These are phyloP conservation scores for Stenichneumon culpator DNA, from an alignment of 2,888 invertebrate species.

Conservation along the genomic window DNA sequence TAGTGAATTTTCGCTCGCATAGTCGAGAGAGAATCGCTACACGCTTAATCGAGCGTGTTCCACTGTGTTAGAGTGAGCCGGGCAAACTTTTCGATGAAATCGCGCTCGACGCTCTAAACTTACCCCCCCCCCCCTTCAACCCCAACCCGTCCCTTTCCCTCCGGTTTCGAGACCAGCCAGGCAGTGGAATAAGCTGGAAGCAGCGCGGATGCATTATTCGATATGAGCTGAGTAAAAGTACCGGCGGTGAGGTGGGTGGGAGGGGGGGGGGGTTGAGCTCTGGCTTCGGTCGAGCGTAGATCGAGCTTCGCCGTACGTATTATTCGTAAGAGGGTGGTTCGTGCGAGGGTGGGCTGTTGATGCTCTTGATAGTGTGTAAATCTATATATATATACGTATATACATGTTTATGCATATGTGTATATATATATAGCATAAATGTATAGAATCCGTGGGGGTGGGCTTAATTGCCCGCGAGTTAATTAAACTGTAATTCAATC, in stretches of 20 bases:
- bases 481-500: slow-evolving; percentile 85
- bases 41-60: slow-evolving; percentile 73
- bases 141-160: slow-evolving; percentile 27
- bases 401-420: slow-evolving; percentile 12
- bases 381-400: slow-evolving; percentile 10
- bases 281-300: slow-evolving; percentile 65
- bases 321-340: slow-evolving; percentile 65
- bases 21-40: slow-evolving; percentile 70
- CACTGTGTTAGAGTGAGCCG: slow-evolving; percentile 29
- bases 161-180: slow-evolving; percentile 28
- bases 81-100: slow-evolving; percentile 82
- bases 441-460: slow-evolving; percentile 66
- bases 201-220: slow-evolving; percentile 79
- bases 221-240: slow-evolving; percentile 67
- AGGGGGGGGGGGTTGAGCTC: slow-evolving; percentile 54
- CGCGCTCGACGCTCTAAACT: slow-evolving; percentile 79
- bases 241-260: slow-evolving; percentile 5
- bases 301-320: slow-evolving; percentile 59
- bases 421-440: background rate
- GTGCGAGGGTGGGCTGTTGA: background rate
- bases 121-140: slow-evolving; percentile 48
- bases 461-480: slow-evolving; percentile 83
- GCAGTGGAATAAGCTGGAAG: slow-evolving; percentile 69
- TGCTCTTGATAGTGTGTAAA: slow-evolving; percentile 25
- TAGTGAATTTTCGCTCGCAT: slow-evolving; percentile 67